Base-by-base conservation (phyloP, 2,888 invertebrate genomes). In the Monoplex corrugatus region DNA sequence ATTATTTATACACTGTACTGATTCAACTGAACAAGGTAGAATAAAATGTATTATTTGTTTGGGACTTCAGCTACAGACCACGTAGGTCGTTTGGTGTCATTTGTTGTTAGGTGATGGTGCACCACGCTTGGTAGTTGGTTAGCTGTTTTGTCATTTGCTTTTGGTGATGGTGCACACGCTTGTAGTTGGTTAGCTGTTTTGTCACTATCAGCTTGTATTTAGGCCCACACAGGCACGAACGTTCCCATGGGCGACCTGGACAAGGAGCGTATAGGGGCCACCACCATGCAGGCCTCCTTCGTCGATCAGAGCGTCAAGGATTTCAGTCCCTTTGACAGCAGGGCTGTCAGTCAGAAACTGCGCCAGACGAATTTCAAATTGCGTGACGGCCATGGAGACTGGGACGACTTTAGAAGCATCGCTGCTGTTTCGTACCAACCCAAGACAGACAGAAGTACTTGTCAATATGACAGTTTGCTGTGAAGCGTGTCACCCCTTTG, bases 211-310 rank as follows among this genome's bases (percentile, higher is more conserved):
- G n/a, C n/a, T n/a, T n/a, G n/a, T n/a, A n/a, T n/a, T n/a, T n/a
- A n/a, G n/a, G 95, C 94, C 95, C 6, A 92, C 6, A 92, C 92
- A 35, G 94, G 95, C 80, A 93, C 94, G 43, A 95, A 93, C 90
- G 93, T 95, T 23, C 95, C 95, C 3, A 90, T 91, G 45, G 95
- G 95, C 16, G 95, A 95, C 90, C 91, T 92, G 2, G 93, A 91
- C 40, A 95, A 95, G 89, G 93, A 93, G 45, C 89, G 89, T 1
- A 91, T 91, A 80, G 91, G 92, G 82, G 92, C 91, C 75, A 94
- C 95, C 19, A 94, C 94, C 0, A 94, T 94, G 92, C 92, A 92
- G 88, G 91, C 91, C 2, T 94, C 94, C 6, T 94, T 90, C 87
- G 90, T 90, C 35, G 50, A 86, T 87, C 82, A 88, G 8, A 92